Percentiles rank a stretch among this genome's conserved stretches.
Conservation (phyloP, 2,797 vertebrate genomes). For the Thaleichthys pacificus region DNA sequence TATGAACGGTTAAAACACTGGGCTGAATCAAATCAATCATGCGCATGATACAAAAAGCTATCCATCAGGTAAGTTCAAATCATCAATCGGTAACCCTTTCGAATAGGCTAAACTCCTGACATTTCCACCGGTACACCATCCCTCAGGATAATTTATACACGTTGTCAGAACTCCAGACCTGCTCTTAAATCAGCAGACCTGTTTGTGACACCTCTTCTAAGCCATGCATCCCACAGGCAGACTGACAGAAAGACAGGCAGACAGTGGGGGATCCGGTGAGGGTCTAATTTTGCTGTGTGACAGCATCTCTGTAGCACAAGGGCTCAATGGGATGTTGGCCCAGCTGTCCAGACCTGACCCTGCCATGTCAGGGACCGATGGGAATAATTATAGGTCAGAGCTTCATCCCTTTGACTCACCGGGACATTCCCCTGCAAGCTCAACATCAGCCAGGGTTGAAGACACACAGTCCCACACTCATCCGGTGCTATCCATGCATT, state of each 20-base stretch:
- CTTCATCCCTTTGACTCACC: slow-evolving; percentile 70
- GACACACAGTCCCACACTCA: slow-evolving; percentile 61
- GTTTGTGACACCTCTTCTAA: slow-evolving; percentile 60
- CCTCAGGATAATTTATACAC: slow-evolving; percentile 57
- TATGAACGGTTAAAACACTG: slow-evolving; percentile 5
- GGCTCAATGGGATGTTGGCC: slow-evolving; percentile 75
- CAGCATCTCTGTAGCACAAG: slow-evolving; percentile 64
- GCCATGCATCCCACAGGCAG: slow-evolving; percentile 58
- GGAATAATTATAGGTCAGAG: slow-evolving; percentile 81
- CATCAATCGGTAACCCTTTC: slow-evolving; percentile 20
- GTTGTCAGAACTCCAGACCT: slow-evolving; percentile 58
- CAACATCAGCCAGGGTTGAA: slow-evolving; percentile 65
- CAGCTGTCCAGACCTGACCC: slow-evolving; percentile 79
- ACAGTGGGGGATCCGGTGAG: slow-evolving; percentile 37
- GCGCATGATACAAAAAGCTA: slow-evolving; percentile 15
- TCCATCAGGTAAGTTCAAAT: slow-evolving; percentile 30
- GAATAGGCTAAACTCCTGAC: slow-evolving; percentile 56
- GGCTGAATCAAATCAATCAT: slow-evolving; percentile 32
- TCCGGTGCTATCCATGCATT: slow-evolving; percentile 68
- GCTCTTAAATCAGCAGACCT: slow-evolving; percentile 60
- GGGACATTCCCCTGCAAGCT: slow-evolving; percentile 69
- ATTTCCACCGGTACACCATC: slow-evolving; percentile 41
- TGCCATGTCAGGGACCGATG: slow-evolving; percentile 68
- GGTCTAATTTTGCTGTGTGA: slow-evolving; percentile 72
- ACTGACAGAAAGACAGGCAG: no score